A percentile compares a stretch with the other conserved stretches of the same genome.
These are phyloP conservation scores for Tetramorium parvispinum DNA, from an alignment of 1,140 invertebrate genomes.

Conservation along the genomic window DNA sequence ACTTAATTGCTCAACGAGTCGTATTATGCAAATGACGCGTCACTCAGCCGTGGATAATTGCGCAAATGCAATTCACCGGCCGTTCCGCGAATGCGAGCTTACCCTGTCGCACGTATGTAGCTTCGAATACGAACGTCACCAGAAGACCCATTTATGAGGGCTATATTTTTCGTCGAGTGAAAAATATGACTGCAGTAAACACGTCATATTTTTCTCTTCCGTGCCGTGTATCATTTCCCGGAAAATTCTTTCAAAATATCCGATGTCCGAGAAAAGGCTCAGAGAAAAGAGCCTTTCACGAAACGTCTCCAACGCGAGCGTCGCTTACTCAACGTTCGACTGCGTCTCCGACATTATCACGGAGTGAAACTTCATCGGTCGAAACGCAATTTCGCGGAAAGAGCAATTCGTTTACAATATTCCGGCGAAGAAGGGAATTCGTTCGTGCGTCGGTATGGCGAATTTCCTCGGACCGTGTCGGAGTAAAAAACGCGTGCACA, in stretches of 20 bases:
- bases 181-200: neutral
- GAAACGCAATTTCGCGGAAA: neutral
- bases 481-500: conserved; percentile 50
- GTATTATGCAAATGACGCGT: conserved; percentile 70
- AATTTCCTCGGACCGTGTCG: conserved; percentile 25
- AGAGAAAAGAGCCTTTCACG: neutral
- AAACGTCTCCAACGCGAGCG: neutral
- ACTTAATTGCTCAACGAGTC: conserved; percentile 70
- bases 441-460: neutral
- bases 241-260: neutral
- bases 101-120: neutral
- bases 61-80: conserved; percentile 1
- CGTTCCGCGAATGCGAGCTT: neutral
- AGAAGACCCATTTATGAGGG: neutral
- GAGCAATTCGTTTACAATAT: neutral
- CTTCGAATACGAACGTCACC: neutral
- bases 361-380: neutral
- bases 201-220: neutral
- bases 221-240: neutral
- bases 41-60: conserved; percentile 51
- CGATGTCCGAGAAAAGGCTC: neutral
- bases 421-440: neutral
- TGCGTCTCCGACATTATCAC: neutral
- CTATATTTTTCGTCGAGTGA: neutral
- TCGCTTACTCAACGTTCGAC: neutral